A percentile compares a stretch with the other conserved stretches of the same genome.
Evolutionary conservation across 1,140 invertebrate genomes (phyloP).

Genomic region (Drosophila leontia): DNA sequence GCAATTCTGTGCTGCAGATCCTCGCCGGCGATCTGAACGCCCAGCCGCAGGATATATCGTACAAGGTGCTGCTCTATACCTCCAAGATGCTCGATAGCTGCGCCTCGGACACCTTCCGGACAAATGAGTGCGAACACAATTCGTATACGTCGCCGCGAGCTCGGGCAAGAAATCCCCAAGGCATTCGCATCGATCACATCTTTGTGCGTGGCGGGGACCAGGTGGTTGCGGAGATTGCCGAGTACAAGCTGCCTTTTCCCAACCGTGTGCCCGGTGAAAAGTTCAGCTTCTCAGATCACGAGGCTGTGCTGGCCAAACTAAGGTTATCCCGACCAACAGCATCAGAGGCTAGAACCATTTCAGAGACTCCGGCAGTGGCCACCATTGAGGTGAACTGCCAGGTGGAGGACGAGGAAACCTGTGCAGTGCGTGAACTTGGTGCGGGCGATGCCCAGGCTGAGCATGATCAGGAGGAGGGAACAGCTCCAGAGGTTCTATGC

Average conservation of each 20-base stretch:
- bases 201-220: conserved; percentile 87
- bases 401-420: conserved; percentile 10
- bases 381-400: conserved; percentile 34
- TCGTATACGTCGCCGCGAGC: conserved; percentile 89
- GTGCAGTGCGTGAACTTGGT: conserved; percentile 11
- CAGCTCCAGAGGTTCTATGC: background rate
- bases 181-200: conserved; percentile 96
- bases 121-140: conserved; percentile 93
- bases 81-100: conserved; percentile 86
- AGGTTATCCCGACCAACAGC: conserved; percentile 36
- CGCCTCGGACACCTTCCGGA: conserved; percentile 86
- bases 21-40: conserved; percentile 97
- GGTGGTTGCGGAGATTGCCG: conserved; percentile 86
- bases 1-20: conserved; percentile 92
- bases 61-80: conserved; percentile 86
- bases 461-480: background rate
- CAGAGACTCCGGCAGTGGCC: conserved; percentile 13
- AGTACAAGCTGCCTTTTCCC: conserved; percentile 90
- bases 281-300: conserved; percentile 96
- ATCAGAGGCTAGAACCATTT: background rate
- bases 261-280: conserved; percentile 89
- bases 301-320: conserved; percentile 91
- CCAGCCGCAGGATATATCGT: conserved; percentile 94
- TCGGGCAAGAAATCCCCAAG: conserved; percentile 88
- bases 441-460: conserved; percentile 15